These are phyloP conservation scores for Microctenopoma stevenorrisi DNA, from an alignment of 2,797 vertebrate genomes.

Conservation along the genomic window DNA sequence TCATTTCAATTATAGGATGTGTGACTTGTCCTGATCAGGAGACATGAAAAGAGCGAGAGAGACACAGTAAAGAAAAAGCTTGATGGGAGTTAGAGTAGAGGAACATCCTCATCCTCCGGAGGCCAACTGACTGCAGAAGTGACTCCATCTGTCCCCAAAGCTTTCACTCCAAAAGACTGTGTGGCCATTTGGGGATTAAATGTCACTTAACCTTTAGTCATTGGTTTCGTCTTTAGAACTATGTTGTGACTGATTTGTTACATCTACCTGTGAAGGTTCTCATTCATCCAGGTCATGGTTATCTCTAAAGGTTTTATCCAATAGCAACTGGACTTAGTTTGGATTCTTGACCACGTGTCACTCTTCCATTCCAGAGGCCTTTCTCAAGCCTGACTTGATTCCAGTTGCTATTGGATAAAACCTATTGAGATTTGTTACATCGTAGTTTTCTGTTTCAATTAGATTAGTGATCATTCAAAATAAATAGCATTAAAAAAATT, in stretches of 20 bases:
- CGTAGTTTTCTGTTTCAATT: constrained; percentile 37
- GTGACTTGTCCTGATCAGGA: constrained; percentile 83
- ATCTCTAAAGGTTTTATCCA: too few relatives aligned
- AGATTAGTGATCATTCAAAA: constrained; percentile 17
- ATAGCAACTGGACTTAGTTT: too few relatives aligned
- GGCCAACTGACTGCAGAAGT: constrained; percentile 62
- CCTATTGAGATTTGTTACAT: constrained; percentile 38
- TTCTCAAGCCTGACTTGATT: too few relatives aligned
- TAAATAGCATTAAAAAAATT: constrained; percentile 20
- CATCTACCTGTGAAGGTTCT: too few relatives aligned
- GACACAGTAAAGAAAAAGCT: constrained; percentile 64
- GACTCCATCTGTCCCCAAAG: constrained; percentile 67
- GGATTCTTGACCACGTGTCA: too few relatives aligned
- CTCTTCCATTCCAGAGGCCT: too few relatives aligned
- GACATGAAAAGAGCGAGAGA: constrained; percentile 59
- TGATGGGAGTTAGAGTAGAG: constrained; percentile 54
- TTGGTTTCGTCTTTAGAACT: constrained; percentile 47
- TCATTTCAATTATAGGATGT: constrained; percentile 89
- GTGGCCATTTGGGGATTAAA: constrained; percentile 59
- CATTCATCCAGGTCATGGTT: too few relatives aligned
- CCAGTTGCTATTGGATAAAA: too few relatives aligned
- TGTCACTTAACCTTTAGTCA: constrained; percentile 61
- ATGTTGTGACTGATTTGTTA: constrained; percentile 39
- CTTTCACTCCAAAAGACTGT: constrained; percentile 44
- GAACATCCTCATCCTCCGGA: constrained; percentile 73